These are phyloP conservation scores for Peromyscus aztecus DNA, from an alignment of 2,797 vertebrate genomes.

Conservation along the genomic window DNA sequence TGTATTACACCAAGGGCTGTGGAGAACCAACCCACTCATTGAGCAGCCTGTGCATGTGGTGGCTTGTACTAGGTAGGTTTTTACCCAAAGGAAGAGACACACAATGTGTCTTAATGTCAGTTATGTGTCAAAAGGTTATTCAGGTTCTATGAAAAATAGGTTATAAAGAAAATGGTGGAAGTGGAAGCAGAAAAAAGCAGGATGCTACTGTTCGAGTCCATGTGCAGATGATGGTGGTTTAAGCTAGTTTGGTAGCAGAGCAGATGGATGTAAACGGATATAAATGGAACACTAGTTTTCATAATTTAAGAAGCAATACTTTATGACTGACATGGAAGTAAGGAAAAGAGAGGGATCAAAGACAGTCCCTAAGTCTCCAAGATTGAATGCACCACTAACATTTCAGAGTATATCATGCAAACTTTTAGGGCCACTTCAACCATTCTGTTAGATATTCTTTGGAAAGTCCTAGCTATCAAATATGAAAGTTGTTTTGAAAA, in stretches of 20 bases:
- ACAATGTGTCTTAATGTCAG: neutral
- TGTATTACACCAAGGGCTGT: slow-evolving; percentile 65
- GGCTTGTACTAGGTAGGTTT: neutral
- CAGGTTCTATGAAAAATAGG: neutral
- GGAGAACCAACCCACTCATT: slow-evolving; percentile 40
- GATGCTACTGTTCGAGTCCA: neutral
- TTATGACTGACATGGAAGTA: neutral
- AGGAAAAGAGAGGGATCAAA: neutral
- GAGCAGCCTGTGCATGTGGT: neutral
- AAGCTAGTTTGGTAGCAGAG: neutral
- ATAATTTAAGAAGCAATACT: neutral
- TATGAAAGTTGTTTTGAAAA: slow-evolving; percentile 39
- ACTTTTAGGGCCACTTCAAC: neutral
- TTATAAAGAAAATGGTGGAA: neutral
- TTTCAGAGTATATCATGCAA: neutral
- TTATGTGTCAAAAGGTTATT: neutral
- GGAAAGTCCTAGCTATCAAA: neutral
- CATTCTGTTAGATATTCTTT: neutral
- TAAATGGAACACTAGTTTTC: neutral
- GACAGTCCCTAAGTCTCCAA: neutral
- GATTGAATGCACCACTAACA: neutral
- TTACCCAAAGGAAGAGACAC: neutral
- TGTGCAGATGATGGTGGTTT: neutral
- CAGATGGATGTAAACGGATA: neutral
- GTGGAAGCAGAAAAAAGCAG: neutral